Percentiles rank a stretch among this genome's conserved stretches.
These are phyloP conservation scores for Araneus ventricosus DNA, from an alignment of 1,140 invertebrate species.

Conservation along the genomic window DNA sequence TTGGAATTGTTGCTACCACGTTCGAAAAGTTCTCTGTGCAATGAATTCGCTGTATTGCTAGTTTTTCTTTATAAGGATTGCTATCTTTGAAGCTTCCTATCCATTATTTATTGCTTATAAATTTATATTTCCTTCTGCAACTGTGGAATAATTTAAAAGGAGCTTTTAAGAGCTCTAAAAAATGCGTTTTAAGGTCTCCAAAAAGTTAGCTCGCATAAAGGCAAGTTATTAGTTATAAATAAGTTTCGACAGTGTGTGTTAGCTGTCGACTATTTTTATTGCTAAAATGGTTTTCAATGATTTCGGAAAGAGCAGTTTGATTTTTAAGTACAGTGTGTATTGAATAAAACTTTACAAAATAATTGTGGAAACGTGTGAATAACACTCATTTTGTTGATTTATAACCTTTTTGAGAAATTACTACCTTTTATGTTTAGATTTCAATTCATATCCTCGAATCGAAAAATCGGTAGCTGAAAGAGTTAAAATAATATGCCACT, in stretches of 20 bases:
- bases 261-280: too few relatives aligned
- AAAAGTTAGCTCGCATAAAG: not conserved
- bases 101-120: not conserved
- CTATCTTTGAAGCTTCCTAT: not conserved
- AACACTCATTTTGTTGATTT: too few relatives aligned
- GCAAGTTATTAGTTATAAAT: slow-evolving; percentile 14
- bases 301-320: too few relatives aligned
- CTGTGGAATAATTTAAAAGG: not conserved
- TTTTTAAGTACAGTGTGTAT: too few relatives aligned
- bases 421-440: too few relatives aligned
- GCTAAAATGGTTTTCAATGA: too few relatives aligned
- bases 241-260: not conserved
- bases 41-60: not conserved
- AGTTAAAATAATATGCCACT: too few relatives aligned
- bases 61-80: not conserved
- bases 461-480: too few relatives aligned
- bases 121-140: not conserved
- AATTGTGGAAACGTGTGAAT: too few relatives aligned
- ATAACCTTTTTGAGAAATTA: too few relatives aligned
- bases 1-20: not conserved
- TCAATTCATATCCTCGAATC: too few relatives aligned
- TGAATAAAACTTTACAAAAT: too few relatives aligned
- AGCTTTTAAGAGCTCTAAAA: not conserved
- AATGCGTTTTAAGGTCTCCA: not conserved
- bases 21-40: not conserved